Percentiles rank a stretch among this genome's conserved stretches.
phyloP scores from a whole-genome alignment of 2,888 invertebrate species.

The Neoaliturus tenellus region DNA sequence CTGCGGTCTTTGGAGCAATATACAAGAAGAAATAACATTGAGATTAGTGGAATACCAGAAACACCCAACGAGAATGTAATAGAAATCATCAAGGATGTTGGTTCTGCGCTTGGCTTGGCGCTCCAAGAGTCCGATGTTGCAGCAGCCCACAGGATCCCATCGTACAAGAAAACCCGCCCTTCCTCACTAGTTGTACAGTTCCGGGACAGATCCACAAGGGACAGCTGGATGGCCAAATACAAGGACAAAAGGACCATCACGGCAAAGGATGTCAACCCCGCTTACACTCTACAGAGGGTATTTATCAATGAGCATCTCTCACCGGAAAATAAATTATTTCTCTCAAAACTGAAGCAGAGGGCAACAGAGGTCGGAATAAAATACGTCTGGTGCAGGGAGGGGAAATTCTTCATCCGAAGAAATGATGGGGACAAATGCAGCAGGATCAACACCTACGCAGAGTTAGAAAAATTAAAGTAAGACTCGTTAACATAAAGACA shows the following conservation, averaged over 20 bases:
- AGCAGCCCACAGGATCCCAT: conserved; percentile 41
- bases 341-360: too few species aligned
- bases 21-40: conserved; percentile 1
- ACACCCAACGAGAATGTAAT: not conserved
- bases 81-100: not conserved
- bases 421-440: too few species aligned
- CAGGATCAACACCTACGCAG: too few species aligned
- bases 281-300: not conserved
- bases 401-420: too few species aligned
- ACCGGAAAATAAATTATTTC: too few species aligned
- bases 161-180: not conserved
- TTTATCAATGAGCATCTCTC: conserved; percentile 39
- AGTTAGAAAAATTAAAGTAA: too few species aligned
- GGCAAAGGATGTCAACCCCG: conserved; percentile 15
- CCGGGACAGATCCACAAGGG: not conserved
- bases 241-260: not conserved
- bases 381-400: too few species aligned
- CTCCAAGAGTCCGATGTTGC: not conserved
- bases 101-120: conserved; percentile 1
- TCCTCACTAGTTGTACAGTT: conserved; percentile 31
- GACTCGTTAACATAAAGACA: too few species aligned
- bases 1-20: not conserved
- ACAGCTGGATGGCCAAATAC: conserved; percentile 31
- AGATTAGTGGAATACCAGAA: conserved; percentile 8
- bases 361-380: too few species aligned